These are phyloP conservation scores for Imbricaverruca yamaguchii DNA, from an alignment of 2,888 invertebrate genomes.

Conservation along the genomic window DNA sequence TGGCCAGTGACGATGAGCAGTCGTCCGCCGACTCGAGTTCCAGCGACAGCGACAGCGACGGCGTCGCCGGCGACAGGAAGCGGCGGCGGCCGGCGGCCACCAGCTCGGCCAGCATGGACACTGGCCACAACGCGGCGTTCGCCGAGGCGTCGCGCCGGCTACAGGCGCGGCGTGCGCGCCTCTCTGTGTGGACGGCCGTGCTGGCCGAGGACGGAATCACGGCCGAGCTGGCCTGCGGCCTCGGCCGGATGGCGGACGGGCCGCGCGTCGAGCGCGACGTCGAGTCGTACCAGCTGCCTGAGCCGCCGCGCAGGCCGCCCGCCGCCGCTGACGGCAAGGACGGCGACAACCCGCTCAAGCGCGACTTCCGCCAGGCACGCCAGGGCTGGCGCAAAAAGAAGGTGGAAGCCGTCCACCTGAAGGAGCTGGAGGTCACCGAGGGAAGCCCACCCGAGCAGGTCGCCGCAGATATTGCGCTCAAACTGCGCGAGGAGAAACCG, in stretches of 20 bases:
- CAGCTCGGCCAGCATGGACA: background rate
- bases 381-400: background rate
- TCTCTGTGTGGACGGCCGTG: background rate
- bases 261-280: background rate
- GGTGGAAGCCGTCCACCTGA: background rate
- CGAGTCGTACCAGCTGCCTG: conserved; percentile 16
- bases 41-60: background rate
- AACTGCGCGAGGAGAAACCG: background rate
- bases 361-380: background rate
- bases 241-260: background rate
- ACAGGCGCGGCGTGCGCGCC: conserved; percentile 3
- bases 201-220: conserved; percentile 15
- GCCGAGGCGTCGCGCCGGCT: background rate
- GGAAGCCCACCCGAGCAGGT: background rate
- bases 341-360: background rate
- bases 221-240: conserved; percentile 5
- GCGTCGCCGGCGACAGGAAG: background rate
- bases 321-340: background rate
- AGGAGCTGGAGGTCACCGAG: background rate
- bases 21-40: background rate
- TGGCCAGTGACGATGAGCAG: background rate
- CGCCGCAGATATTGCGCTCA: conserved; percentile 1
- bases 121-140: background rate
- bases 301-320: background rate
- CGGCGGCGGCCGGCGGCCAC: background rate